These are phyloP conservation scores for Pammene aurita DNA, from an alignment of 2,888 invertebrate species.

Conservation along the genomic window DNA sequence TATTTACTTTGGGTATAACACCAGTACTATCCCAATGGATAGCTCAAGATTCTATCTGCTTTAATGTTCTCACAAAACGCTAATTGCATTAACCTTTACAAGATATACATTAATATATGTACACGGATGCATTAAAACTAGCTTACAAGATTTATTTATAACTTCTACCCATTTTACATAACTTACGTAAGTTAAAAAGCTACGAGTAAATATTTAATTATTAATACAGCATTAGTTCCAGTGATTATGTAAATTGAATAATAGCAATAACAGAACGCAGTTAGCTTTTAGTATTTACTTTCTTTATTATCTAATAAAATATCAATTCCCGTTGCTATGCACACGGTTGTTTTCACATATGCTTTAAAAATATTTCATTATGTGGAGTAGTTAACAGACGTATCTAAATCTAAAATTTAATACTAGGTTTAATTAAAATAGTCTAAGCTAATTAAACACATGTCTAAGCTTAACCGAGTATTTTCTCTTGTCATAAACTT, in stretches of 20 bases:
- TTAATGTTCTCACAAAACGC: slow-evolving; percentile 25
- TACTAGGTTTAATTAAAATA: too few species aligned
- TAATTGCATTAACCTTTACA: slow-evolving; percentile 36
- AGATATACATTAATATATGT: slow-evolving; percentile 3
- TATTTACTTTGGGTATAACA: slow-evolving; percentile 56
- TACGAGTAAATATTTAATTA: slow-evolving; percentile 12
- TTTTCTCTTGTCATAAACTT: not conserved
- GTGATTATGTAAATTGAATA: slow-evolving; percentile 37
- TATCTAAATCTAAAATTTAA: too few species aligned
- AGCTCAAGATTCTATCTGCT: slow-evolving; percentile 55
- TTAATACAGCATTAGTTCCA: slow-evolving; percentile 28
- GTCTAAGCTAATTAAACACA: too few species aligned
- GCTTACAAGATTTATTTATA: not conserved
- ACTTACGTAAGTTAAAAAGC: slow-evolving; percentile 8
- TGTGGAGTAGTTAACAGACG: too few species aligned
- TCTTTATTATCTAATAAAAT: slow-evolving; percentile 32
- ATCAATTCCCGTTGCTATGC: slow-evolving; percentile 22
- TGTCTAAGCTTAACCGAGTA: not conserved
- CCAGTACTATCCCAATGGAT: slow-evolving; percentile 67
- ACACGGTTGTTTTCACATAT: slow-evolving; percentile 1
- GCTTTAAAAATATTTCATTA: not conserved
- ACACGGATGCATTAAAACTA: not conserved
- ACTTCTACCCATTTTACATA: slow-evolving; percentile 7
- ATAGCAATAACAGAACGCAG: slow-evolving; percentile 26
- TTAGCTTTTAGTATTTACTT: slow-evolving; percentile 34